Evolutionary conservation across 2,113 vertebrate species (phyloP), one percentile per base, ranked within the genome.

Genomic region (Grammomys surdaster): DNA sequence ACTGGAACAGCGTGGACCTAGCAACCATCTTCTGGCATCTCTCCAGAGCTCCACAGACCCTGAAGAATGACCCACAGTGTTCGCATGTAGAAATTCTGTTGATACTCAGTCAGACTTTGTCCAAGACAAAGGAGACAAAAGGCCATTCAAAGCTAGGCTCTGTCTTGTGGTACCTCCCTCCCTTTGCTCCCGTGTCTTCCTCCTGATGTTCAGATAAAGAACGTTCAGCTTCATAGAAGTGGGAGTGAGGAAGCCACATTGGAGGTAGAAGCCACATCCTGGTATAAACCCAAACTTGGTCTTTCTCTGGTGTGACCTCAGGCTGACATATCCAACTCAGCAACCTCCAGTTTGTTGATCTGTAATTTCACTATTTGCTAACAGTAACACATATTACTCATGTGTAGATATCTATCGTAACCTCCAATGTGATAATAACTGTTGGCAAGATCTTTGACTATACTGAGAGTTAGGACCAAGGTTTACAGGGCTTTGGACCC

Each of bases 1-100:
- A 91, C 5, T n/a, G 65, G 95, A 94, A 95, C 93, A 97, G 89
- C 56, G 58, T 93, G 93, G 95, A 80, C 91, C 93, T 65, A 86
- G 73, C 65, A 9, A 40, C 87, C 58, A 89, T 56, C 78, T 77
- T 89, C 84, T 96, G 96, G 95, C 93, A 26, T n/a, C 76, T 56
- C 46, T 94, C 77, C 76, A 48, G 43, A 76, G 85, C 95, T 90
- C 86, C 70, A 48, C 19, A 69, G 94, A 67, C 65, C 76, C 89
- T 91, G 94, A 90, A 92, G 48, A 72, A 40, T 46, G 48, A 92
- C 95, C 94, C 96, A 5, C 10, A 77, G 77, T 56, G 86, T 92
- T 92, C 89, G 95, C 76, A 65, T 88, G 63, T 81, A 69, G 85
- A 96, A 97, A 88, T 94, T 89, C 93, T 82, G 12, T 73, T 95